Base-by-base conservation (phyloP, 2,888 invertebrate species). In the Amblyteles armatorius region DNA sequence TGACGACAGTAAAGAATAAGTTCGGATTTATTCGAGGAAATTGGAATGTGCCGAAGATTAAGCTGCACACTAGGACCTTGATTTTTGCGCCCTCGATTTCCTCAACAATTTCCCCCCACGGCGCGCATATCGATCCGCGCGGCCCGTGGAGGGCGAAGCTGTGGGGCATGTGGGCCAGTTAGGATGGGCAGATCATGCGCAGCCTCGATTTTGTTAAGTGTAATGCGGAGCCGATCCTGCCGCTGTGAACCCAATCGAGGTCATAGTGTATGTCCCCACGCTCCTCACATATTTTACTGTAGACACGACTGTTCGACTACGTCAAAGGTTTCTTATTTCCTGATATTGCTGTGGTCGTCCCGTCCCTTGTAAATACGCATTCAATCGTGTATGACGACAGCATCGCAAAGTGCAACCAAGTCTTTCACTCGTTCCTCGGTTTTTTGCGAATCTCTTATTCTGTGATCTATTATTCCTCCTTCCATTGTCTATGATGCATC, bases 251-350 rank as follows among this genome's bases (percentile, higher is more conserved):
- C 26, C 26, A 26, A 26, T 26, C 26, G 26, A 26, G 26, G 2
- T 26, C 2, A 1, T 26, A 26, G 26, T 26, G 26, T 26, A 26
- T 26, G 26, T 3, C 26, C 26, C 2, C 26, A 73, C 57, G 60
- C 26, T 60, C 73, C 40, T 16, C 22, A 40, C 26, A 73, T 73
- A 60, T 73, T 60, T 60, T 13, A 73, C 22, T 60, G 57, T 29
- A 60, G 40, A 60, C 60, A 60, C 73, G 73, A 26, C 26, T 73
- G 40, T 57, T 40, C n/a, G 26, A n/a, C 22, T n/a, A 69, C 60
- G 33, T 26, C 26, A 50, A 50, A 48, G n/a, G 7, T 33, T 52
- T 50, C 52, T 26, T 19, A 29, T 50, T 69, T 40, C 9, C 69
- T 50, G 52, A n/a, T 33, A 26, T 63, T 33, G 29, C 22, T 29